Evolutionary conservation across 2,888 invertebrate species (phyloP).

Genomic region (Ochropleura plecta): DNA sequence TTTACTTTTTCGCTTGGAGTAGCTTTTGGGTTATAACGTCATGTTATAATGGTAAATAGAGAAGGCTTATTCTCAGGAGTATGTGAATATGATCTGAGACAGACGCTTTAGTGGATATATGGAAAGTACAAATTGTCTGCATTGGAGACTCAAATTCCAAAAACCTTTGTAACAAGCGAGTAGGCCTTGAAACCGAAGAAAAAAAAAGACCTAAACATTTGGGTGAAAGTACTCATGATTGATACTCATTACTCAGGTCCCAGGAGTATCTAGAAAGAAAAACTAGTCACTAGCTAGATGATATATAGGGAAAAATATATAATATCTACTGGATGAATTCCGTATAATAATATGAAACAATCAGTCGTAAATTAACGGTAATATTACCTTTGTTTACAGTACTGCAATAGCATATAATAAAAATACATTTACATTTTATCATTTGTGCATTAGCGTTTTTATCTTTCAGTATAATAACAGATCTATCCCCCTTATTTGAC

Average conservation of each 20-base stretch:
- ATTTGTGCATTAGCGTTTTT: conserved; percentile 16
- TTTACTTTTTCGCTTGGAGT: conserved; percentile 38
- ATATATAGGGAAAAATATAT: not conserved
- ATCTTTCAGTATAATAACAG: conserved; percentile 40
- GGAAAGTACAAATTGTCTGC: not conserved
- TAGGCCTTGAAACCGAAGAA: not conserved
- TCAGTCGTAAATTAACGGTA: not conserved
- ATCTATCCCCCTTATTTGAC: conserved; percentile 32
- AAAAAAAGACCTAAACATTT: not conserved
- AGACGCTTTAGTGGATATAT: not conserved
- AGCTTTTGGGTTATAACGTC: conserved; percentile 9
- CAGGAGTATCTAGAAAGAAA: too few relatives aligned
- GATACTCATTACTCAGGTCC: too few relatives aligned
- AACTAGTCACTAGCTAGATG: not conserved
- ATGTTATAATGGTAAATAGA: conserved; percentile 13
- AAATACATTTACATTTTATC: conserved; percentile 22
- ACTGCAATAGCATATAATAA: conserved; percentile 20
- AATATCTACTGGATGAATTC: conserved; percentile 8
- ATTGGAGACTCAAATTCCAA: not conserved
- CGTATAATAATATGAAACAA: conserved; percentile 3
- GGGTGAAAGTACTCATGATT: not conserved
- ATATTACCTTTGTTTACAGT: conserved; percentile 5
- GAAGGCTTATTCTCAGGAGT: conserved; percentile 17
- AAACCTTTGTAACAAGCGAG: not conserved
- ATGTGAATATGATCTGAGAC: conserved; percentile 16